A percentile compares a stretch with the other conserved stretches of the same genome.
Evolutionary conservation across 1,140 invertebrate species (phyloP).

Genomic region (Zaprionus capensis): DNA sequence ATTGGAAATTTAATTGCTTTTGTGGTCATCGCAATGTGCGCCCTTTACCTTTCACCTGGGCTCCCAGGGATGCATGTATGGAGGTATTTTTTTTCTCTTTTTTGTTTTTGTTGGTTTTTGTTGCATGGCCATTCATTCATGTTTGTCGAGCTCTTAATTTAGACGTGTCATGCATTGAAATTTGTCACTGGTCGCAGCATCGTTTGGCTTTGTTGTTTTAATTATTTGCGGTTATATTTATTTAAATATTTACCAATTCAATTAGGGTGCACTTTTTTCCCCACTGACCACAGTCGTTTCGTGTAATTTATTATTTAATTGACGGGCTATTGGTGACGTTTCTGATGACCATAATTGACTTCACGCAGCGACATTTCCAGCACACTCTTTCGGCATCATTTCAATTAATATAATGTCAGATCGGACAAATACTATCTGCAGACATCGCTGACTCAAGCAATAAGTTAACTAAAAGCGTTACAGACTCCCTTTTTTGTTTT

Average conservation of each 20-base stretch:
- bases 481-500: constrained; percentile 48
- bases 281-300: constrained; percentile 10
- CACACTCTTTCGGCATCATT: constrained; percentile 27
- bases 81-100: constrained; percentile 10
- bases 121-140: constrained; percentile 28
- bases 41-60: constrained; percentile 46
- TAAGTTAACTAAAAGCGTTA: constrained; percentile 55
- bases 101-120: constrained; percentile 29
- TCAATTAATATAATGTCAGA: constrained; percentile 81
- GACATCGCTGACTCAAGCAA: constrained; percentile 47
- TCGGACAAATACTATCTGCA: constrained; percentile 74
- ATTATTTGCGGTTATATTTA: constrained; percentile 83
- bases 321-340: constrained; percentile 40
- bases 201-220: constrained; percentile 80
- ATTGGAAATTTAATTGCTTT: constrained; percentile 84
- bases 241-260: constrained; percentile 84
- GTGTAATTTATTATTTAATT: constrained; percentile 58
- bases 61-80: not conserved
- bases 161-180: constrained; percentile 74
- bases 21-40: constrained; percentile 69
- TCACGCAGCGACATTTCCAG: constrained; percentile 16
- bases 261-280: constrained; percentile 61
- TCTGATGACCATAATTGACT: constrained; percentile 64
- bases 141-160: constrained; percentile 73
- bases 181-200: constrained; percentile 47